Evolutionary conservation across 2,113 vertebrate genomes (phyloP).

Genomic region (Campylomormyrus numenius): DNA sequence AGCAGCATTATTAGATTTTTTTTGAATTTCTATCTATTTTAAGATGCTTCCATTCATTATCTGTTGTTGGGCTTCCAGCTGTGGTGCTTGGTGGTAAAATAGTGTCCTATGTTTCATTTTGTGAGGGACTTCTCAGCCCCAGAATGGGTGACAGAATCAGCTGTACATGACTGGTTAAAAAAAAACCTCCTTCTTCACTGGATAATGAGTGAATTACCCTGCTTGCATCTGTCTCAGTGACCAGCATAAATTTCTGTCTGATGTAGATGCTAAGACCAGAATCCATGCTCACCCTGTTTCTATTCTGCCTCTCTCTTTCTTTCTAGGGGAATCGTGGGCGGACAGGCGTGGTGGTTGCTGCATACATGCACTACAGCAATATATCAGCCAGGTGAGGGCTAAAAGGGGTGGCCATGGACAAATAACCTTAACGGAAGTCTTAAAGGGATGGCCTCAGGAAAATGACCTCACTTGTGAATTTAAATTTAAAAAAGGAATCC

Average conservation of each 20-base stretch:
- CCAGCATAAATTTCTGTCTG: not conserved
- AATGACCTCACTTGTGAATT: not conserved
- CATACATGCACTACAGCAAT: constrained; percentile 98
- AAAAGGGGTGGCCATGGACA: not conserved
- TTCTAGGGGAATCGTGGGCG: constrained; percentile 85
- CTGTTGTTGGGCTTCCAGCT: not conserved
- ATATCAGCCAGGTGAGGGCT: constrained; percentile 86
- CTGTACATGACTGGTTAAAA: not conserved
- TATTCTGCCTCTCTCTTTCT: constrained; percentile 28
- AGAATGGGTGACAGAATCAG: not conserved
- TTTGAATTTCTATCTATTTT: not conserved
- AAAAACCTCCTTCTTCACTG: not conserved
- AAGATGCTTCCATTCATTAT: not conserved
- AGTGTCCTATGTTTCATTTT: not conserved
- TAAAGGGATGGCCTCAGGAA: not conserved
- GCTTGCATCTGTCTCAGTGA: not conserved
- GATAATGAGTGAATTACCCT: not conserved
- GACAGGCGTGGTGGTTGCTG: constrained; percentile 89
- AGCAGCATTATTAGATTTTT: constrained; percentile 7
- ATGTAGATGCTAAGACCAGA: not conserved
- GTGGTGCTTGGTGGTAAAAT: not conserved
- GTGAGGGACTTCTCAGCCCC: not conserved
- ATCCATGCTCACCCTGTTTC: not conserved
- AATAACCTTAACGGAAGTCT: not conserved
- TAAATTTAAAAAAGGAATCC: not conserved